Base-by-base conservation (phyloP, 2,888 invertebrate species). In the Lepidochrysops patricia region DNA sequence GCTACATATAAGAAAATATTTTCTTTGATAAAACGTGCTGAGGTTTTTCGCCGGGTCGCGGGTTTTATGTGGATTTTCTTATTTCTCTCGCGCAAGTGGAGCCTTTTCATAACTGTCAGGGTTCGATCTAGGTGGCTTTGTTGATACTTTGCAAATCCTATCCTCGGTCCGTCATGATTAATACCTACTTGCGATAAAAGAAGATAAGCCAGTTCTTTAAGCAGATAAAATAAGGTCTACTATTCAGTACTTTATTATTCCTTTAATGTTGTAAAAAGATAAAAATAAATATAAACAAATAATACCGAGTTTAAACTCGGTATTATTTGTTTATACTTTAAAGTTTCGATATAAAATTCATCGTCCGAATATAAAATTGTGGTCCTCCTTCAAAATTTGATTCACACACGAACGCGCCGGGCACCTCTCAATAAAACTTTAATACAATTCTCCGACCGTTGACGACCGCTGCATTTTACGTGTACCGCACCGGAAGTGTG, bases 91-190 rank as follows among this genome's bases (percentile, higher is more conserved):
- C 68, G 69, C 72, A 74, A 76, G 79, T 75, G 68, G 79, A 68
- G 70, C 74, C 84, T 83, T 86, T 87, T 84, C 83, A 86, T 87
- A 86, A 82, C 77, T 83, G 86, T 84, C 83, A 71, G 71, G 75
- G 76, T 76, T 79, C 78, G 76, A 80, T 80, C 71, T 75, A 76
- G 74, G 73, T 74, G 72, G 80, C 82, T 82, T 76, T 70, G 70
- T 71, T 73, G 71, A 70, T 69, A 52, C 27, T 52, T 52, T 52
- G 26, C 52, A 78, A 83, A 82, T 79, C 83, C 77, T 68, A 66
- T 70, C 75, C 71, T 1, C 64, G 70, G 69, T 70, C 67, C 66
- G 60, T 62, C 13, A 48, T n/a, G 4, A 49, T 29, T 52, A 37
- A 60, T n/a, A n/a, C n/a, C n/a, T n/a, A n/a, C 35, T 13, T 15